phyloP scores from a whole-genome alignment of 2,797 vertebrate species.

The Capromys pilorides region DNA sequence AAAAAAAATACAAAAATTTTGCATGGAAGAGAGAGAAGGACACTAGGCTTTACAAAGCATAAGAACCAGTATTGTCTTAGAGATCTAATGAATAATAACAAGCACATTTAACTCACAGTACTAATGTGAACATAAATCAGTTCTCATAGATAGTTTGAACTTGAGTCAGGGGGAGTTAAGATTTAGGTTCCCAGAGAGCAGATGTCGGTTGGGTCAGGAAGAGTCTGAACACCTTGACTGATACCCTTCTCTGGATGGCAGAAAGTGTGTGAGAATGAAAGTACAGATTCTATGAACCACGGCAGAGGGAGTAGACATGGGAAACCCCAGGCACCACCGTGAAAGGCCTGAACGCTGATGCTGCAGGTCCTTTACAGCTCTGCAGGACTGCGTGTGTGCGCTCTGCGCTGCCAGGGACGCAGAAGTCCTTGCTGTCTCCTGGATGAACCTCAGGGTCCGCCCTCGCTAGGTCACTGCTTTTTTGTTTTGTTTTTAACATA shows the following conservation, averaged over 20 bases:
- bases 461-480: not conserved
- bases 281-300: not conserved
- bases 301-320: not conserved
- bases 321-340: not conserved
- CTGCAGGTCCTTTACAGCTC: not conserved
- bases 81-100: not conserved
- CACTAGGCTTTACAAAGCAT: not conserved
- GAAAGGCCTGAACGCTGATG: not conserved
- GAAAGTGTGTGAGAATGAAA: constrained; percentile 7
- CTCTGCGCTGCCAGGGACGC: not conserved
- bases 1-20: not conserved
- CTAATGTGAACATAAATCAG: not conserved
- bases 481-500: not conserved
- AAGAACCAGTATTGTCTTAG: not conserved
- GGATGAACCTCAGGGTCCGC: not conserved
- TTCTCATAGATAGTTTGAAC: not conserved
- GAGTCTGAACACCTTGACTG: not conserved
- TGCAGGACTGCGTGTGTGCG: not conserved
- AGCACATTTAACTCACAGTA: not conserved
- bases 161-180: not conserved
- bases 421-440: not conserved
- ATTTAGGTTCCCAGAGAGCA: constrained; percentile 32
- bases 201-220: not conserved
- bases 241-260: not conserved
- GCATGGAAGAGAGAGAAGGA: not conserved